Evolutionary conservation across 2,888 invertebrate species (phyloP), one percentile per base, ranked within the genome.

Genomic region (Volucella inflata): DNA sequence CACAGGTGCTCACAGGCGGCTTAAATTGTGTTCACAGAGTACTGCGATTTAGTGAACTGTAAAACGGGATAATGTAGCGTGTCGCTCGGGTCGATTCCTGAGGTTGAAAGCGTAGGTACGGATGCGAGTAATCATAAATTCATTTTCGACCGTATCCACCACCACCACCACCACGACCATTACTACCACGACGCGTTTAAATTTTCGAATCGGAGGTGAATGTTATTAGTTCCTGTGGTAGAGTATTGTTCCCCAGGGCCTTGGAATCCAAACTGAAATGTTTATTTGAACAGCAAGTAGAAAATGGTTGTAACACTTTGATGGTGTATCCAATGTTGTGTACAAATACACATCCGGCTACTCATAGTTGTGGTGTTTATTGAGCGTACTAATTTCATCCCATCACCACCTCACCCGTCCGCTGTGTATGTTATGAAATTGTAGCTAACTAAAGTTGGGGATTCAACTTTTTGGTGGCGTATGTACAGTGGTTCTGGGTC

Each of bases 11-110:
- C n/a, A 14, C 48, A 12, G 17, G n/a, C 57, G n/a, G n/a, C 30
- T 59, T 8, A 51, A 36, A 30, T 62, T 46, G 36, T 16, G 2
- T 16, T 40, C 14, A 30, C 46, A 9, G n/a, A 46, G 36, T 46
- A 12, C 38, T 11, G 11, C 12, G 36, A 64, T 30, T 51, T 60
- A 67, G 72, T 72, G 79, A 72, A 79, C 65, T 72, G 50, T 67
- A 46, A 67, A 79, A 62, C 17, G 53, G 79, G 72, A 72, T 65
- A 79, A 67, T 72, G 72, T 65, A 65, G 55, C 57, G 51, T 51
- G 64, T 71, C 57, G 46, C 65, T 12, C 3, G 44, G 51, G 38
- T 48, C 17, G 59, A 53, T 44, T 36, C 38, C 11, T 53, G 30
- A 9, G 30, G 53, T 44, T 42, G 40, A 12, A 42, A 36, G 42